Evolutionary conservation across 2,113 vertebrate species (phyloP).

Genomic region (Balaenoptera acutorostrata): DNA sequence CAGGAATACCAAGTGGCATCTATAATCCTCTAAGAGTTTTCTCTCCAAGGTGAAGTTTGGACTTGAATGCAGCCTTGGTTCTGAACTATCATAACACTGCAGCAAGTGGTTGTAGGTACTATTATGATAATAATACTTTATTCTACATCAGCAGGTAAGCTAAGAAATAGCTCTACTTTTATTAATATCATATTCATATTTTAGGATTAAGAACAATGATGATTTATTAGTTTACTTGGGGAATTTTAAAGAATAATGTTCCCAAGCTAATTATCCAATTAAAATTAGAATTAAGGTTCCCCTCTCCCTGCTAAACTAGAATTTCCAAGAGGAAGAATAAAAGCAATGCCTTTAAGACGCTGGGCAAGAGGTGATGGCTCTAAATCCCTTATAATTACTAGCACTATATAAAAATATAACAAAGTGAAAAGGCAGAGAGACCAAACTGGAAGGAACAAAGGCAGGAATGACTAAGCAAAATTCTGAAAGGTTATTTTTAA

Average conservation of each 20-base stretch:
- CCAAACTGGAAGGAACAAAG: background rate
- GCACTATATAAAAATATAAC: background rate
- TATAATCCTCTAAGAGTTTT: background rate
- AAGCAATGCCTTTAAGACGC: background rate
- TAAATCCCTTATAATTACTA: background rate
- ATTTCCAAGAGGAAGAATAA: constrained; percentile 14
- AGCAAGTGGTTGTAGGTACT: background rate
- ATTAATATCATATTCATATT: background rate
- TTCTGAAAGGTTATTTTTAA: background rate
- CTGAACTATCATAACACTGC: background rate
- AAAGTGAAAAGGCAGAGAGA: background rate
- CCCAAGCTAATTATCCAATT: background rate
- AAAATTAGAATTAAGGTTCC: background rate
- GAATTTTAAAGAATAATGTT: background rate
- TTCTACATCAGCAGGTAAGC: background rate
- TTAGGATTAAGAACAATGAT: constrained; percentile 6
- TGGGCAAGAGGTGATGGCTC: background rate
- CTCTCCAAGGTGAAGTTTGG: background rate
- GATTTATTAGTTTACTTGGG: background rate
- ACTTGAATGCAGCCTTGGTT: background rate
- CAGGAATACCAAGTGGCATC: background rate
- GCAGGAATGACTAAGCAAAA: background rate
- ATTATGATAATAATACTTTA: background rate
- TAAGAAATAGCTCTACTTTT: background rate
- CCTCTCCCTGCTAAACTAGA: background rate